A percentile compares a stretch with the other conserved stretches of the same genome.
These are phyloP conservation scores for Meliscaeva auricollis DNA, from an alignment of 2,888 invertebrate species.

Conservation along the genomic window DNA sequence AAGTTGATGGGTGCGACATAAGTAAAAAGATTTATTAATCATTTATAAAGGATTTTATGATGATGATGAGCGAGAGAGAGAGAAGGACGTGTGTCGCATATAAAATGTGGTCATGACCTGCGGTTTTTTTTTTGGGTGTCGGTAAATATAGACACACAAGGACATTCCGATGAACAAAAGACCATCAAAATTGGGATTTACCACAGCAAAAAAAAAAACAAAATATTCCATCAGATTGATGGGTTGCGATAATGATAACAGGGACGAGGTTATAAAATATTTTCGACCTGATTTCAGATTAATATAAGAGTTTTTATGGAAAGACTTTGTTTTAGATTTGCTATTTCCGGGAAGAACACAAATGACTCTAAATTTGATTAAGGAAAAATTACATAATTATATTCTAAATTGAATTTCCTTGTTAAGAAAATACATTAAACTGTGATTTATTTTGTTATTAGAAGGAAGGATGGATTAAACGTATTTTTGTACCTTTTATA, in stretches of 20 bases:
- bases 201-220: background rate
- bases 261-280: background rate
- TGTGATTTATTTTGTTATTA: too few species aligned
- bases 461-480: too few species aligned
- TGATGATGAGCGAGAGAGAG: background rate
- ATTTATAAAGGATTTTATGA: slow-evolving; percentile 51
- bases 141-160: background rate
- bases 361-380: too few species aligned
- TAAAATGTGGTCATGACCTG: slow-evolving; percentile 9
- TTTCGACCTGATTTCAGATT: background rate
- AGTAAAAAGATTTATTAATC: slow-evolving; percentile 47
- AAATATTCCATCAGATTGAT: slow-evolving; percentile 4
- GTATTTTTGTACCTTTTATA: too few species aligned
- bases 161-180: slow-evolving; percentile 32
- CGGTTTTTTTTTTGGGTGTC: background rate
- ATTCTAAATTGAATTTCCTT: too few species aligned
- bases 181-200: slow-evolving; percentile 35
- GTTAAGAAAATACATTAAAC: too few species aligned
- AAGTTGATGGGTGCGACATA: slow-evolving; percentile 17
- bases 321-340: too few species aligned
- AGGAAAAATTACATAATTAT: too few species aligned
- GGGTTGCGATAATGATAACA: background rate
- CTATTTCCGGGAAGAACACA: too few species aligned
- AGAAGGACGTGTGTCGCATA: slow-evolving; percentile 17
- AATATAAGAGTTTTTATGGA: too few species aligned